These are phyloP conservation scores for Hololepta plana DNA, from an alignment of 2,888 invertebrate genomes.

Conservation along the genomic window DNA sequence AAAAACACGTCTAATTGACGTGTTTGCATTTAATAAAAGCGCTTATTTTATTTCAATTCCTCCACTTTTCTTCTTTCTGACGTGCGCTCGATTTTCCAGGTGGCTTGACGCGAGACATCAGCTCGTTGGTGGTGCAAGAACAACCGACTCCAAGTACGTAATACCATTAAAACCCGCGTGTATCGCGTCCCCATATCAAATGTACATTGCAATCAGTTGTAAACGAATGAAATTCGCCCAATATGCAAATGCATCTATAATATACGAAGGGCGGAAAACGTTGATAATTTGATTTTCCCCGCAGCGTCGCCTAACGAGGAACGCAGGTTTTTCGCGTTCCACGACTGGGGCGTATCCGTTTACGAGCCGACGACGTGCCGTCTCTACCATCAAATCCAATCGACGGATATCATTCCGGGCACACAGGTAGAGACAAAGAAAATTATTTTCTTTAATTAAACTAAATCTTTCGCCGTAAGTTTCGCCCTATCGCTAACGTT, in stretches of 20 bases:
- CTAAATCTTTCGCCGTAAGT: too few relatives aligned
- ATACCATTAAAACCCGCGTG: neutral
- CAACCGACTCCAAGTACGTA: constrained; percentile 46
- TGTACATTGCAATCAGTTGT: constrained; percentile 4
- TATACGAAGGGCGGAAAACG: too few relatives aligned
- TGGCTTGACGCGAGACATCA: constrained; percentile 49
- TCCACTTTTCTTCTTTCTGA: too few relatives aligned
- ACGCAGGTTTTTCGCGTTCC: constrained; percentile 53
- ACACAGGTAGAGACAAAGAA: too few relatives aligned
- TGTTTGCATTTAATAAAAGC: too few relatives aligned
- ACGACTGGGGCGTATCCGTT: constrained; percentile 54
- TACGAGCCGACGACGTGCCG: constrained; percentile 55
- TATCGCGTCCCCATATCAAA: neutral
- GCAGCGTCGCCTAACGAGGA: constrained; percentile 39
- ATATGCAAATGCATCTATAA: constrained; percentile 14
- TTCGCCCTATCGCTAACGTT: too few relatives aligned
- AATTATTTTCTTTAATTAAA: too few relatives aligned
- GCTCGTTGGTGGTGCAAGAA: constrained; percentile 53
- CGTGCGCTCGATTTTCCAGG: constrained; percentile 28
- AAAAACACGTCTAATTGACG: too few relatives aligned
- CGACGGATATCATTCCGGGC: constrained; percentile 50
- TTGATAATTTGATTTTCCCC: too few relatives aligned
- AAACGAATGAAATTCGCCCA: constrained; percentile 13
- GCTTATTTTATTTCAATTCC: too few relatives aligned
- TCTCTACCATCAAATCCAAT: constrained; percentile 49